A percentile compares a stretch with the other conserved stretches of the same genome.
Evolutionary conservation across 2,113 vertebrate species (phyloP).

Genomic region (Pipa parva): DNA sequence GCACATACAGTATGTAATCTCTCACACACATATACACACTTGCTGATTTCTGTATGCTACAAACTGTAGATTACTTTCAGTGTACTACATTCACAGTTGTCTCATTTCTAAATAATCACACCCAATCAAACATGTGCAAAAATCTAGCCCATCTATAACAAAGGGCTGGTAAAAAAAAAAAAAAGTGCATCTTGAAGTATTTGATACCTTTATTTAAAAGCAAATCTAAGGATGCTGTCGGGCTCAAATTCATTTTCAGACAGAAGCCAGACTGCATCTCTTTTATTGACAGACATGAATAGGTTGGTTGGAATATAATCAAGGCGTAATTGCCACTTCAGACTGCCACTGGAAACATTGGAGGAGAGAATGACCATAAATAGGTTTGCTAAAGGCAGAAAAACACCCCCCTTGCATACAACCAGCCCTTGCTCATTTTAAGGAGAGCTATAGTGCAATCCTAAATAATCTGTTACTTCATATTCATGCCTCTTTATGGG

Average conservation of each 20-base stretch:
- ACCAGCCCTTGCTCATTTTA: background rate
- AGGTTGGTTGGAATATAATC: constrained; percentile 41
- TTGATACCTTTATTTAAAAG: constrained; percentile 43
- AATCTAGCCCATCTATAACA: constrained; percentile 28
- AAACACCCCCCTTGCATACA: too few species aligned
- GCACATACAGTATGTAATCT: too few species aligned
- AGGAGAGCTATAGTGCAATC: too few species aligned
- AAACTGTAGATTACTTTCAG: too few species aligned
- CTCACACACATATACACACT: too few species aligned
- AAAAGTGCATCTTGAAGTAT: constrained; percentile 26
- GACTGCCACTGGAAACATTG: constrained; percentile 11
- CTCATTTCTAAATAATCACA: background rate
- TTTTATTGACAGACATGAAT: constrained; percentile 37
- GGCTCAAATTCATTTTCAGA: constrained; percentile 48
- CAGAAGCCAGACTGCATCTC: constrained; percentile 30
- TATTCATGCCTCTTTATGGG: too few species aligned
- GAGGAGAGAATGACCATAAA: background rate
- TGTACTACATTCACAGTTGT: too few species aligned
- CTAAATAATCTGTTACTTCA: too few species aligned
- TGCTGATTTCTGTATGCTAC: too few species aligned
- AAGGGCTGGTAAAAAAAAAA: constrained; percentile 27
- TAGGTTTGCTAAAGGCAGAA: background rate
- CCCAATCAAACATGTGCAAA: constrained; percentile 29
- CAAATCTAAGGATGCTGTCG: constrained; percentile 37
- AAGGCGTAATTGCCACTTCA: constrained; percentile 34